Evolutionary conservation across 2,797 vertebrate species (phyloP).

Genomic region (Sarcoramphus papa): DNA sequence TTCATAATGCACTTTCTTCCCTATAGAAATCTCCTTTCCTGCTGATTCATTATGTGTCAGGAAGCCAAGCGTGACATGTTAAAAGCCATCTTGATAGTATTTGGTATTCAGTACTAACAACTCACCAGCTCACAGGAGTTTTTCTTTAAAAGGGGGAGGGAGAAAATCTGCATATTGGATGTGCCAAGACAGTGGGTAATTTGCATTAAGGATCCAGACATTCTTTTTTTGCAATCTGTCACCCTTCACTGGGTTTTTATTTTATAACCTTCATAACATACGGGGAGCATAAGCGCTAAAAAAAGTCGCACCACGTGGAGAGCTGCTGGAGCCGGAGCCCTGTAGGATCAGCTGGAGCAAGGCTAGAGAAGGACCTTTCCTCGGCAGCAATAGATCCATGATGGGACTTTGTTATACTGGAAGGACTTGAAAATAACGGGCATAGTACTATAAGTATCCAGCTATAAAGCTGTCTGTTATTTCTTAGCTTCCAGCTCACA

Average conservation of each 20-base stretch:
- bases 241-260: conserved; percentile 70
- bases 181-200: conserved; percentile 67
- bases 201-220: conserved; percentile 73
- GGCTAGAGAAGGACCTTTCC: background rate
- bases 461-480: background rate
- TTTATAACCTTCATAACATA: conserved; percentile 64
- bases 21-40: conserved; percentile 61
- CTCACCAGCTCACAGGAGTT: conserved; percentile 55
- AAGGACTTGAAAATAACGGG: background rate
- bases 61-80: conserved; percentile 71
- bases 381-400: background rate
- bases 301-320: background rate
- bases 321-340: background rate
- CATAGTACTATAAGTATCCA: background rate
- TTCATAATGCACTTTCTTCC: conserved; percentile 48
- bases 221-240: conserved; percentile 72
- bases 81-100: conserved; percentile 79
- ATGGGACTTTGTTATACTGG: background rate
- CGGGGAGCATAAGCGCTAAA: conserved; percentile 3
- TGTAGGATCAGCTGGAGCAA: background rate
- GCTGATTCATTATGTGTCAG: conserved; percentile 70
- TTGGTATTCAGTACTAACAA: conserved; percentile 77
- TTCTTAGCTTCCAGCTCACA: background rate
- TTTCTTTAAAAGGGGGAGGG: conserved; percentile 17
- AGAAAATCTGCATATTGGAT: conserved; percentile 67